Percentiles rank a stretch among this genome's conserved stretches.
phyloP scores from a whole-genome alignment of 35 echinoderm and acorn worm species.

The Anneissia japonica region DNA sequence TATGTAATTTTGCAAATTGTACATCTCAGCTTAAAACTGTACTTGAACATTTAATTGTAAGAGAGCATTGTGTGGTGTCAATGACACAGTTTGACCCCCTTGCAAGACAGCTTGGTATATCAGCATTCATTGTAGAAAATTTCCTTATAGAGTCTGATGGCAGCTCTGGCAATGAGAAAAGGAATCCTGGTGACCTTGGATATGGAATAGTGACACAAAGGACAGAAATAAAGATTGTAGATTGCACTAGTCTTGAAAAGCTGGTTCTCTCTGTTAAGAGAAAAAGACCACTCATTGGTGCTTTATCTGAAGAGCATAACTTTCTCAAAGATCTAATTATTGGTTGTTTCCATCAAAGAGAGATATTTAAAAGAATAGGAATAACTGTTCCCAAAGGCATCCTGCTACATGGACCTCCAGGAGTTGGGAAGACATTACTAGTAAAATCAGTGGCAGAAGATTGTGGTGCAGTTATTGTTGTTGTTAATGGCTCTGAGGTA shows the following conservation, averaged over 20 bases:
- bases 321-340: conserved; percentile 25
- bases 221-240: conserved; percentile 1
- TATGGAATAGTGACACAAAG: background rate
- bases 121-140: background rate
- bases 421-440: conserved; percentile 41
- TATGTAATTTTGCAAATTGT: background rate
- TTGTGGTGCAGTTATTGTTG: conserved; percentile 29
- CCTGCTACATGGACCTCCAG: conserved; percentile 26
- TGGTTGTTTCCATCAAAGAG: conserved; percentile 2
- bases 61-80: background rate
- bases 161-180: background rate
- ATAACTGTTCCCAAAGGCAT: conserved; percentile 23
- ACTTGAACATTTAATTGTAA: background rate
- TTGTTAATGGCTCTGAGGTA: conserved; percentile 27
- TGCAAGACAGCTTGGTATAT: background rate
- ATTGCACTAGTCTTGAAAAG: background rate
- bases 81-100: background rate
- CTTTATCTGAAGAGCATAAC: conserved; percentile 17
- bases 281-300: background rate
- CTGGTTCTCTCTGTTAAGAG: background rate
- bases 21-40: background rate
- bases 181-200: background rate
- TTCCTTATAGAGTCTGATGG: background rate
- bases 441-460: conserved; percentile 24
- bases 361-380: conserved; percentile 14